Evolutionary conservation across 1,140 invertebrate species (phyloP), one percentile per base, ranked within the genome.

Genomic region (Drosophila miranda): DNA sequence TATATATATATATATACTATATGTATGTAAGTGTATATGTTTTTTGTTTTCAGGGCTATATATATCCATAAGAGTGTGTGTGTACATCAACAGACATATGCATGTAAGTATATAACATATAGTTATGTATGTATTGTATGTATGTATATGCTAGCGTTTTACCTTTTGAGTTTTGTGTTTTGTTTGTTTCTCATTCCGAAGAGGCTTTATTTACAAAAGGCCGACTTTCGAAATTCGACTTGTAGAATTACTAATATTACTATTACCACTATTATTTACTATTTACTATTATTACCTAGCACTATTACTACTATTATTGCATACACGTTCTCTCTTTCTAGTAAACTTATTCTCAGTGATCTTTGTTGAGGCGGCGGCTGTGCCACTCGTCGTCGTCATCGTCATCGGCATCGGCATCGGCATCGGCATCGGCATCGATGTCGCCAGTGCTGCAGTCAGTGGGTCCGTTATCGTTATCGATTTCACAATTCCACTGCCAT

Each of bases 281-380:
- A 86, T 59, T 81, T 59, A 72, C 60, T 84, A 83, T 57, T 46
- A 59, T 38, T 38, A 38, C 34, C 46, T 83, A 75, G 49, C 43
- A 76, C 73, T 86, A 86, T 87, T 87, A 87, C 83, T 86, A 80
- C 89, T 90, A 79, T 89, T 90, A 86, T 90, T 90, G 78, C 89
- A 90, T 71, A 90, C 84, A 86, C 89, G 88, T 89, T 90, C 84
- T 80, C 89, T 78, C 61, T 90, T 90, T 49, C 89, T 89, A 77
- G 89, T 90, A 89, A 87, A 90, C 74, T 90, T 90, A 90, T 90
- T 90, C 44, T 72, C 75, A 52, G 68, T 75, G 63, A 72, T 78
- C 68, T 68, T 38, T 38, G 11, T 78, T 46, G 70, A 54, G 75
- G 75, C 63, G 41, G 46, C 59, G 58, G 42, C 26, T 11, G 14